phyloP scores from a whole-genome alignment of 2,113 vertebrate genomes.

The Thomomys bottae region DNA sequence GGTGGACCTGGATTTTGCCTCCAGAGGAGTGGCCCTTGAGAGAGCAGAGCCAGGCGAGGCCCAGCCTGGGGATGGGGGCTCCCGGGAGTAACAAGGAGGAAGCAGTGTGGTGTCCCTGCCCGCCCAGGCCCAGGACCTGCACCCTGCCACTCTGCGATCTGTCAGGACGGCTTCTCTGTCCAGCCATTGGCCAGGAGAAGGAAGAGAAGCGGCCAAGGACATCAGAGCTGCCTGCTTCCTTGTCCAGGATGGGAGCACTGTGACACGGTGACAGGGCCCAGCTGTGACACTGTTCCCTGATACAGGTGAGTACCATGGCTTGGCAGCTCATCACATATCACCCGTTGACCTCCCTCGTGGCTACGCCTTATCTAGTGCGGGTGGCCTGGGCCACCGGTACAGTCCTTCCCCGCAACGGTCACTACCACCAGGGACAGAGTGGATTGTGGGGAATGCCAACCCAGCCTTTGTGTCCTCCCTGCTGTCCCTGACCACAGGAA shows the following conservation, averaged over 20 bases:
- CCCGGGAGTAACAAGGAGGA: neutral
- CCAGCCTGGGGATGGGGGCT: fast-evolving
- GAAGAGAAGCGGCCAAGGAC: too few relatives aligned
- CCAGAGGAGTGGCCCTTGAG: fast-evolving
- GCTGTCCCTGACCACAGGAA: conserved; percentile 62
- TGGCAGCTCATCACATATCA: fast-evolving
- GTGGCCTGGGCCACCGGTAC: neutral
- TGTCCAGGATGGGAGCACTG: too few relatives aligned
- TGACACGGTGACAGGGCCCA: too few relatives aligned
- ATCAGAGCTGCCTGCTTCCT: too few relatives aligned
- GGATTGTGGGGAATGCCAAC: conserved; percentile 33
- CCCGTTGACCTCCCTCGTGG: neutral
- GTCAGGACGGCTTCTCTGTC: too few relatives aligned
- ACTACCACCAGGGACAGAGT: conserved; percentile 2
- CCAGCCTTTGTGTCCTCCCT: conserved; percentile 30
- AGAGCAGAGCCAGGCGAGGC: fast-evolving
- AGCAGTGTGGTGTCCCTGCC: too few relatives aligned
- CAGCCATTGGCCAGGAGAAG: too few relatives aligned
- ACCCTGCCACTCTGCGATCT: too few relatives aligned
- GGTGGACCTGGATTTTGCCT: fast-evolving
- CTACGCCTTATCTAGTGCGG: neutral
- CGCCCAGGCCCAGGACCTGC: too few relatives aligned
- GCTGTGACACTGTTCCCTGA: conserved; percentile 38
- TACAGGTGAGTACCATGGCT: neutral
- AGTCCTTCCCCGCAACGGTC: fast-evolving